Conservation (phyloP, 2,888 invertebrate species). For the Leucoma salicis region DNA sequence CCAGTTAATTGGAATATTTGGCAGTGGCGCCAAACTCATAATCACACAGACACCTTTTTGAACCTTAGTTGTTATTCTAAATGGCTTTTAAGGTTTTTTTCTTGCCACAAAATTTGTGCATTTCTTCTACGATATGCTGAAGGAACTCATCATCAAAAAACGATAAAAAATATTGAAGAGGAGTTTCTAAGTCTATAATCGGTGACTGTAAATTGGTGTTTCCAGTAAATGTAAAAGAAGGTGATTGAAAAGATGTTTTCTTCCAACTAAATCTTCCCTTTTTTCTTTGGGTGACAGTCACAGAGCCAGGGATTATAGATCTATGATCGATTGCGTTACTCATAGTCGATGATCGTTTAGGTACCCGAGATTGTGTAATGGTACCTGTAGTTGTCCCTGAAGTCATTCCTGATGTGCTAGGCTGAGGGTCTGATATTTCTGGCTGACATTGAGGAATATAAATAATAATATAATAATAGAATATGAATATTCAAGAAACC, state of each 20-base stretch:
- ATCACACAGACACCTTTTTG: too few relatives aligned
- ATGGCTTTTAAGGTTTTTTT: neutral
- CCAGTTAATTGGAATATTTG: neutral
- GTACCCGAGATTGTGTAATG: neutral
- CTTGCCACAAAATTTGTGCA: neutral
- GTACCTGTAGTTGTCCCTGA: neutral
- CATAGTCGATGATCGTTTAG: neutral
- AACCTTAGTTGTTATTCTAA: too few relatives aligned
- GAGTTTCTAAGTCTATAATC: constrained; percentile 13
- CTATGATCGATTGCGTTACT: neutral
- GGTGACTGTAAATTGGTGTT: constrained; percentile 8
- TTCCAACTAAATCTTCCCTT: constrained; percentile 9
- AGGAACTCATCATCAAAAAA: too few relatives aligned
- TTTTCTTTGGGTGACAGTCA: neutral
- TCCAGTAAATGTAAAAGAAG: constrained; percentile 10
- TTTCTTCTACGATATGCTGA: neutral
- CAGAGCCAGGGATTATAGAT: neutral
- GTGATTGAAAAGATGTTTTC: constrained; percentile 7
- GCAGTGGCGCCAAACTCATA: constrained; percentile 4
- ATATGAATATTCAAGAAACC: too few relatives aligned
- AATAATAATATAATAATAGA: too few relatives aligned
- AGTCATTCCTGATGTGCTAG: neutral
- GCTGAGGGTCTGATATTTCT: neutral
- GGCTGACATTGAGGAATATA: too few relatives aligned
- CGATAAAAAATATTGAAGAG: constrained; percentile 12